Conservation (phyloP, 2,888 invertebrate genomes). For the Calliscelio sp. region DNA sequence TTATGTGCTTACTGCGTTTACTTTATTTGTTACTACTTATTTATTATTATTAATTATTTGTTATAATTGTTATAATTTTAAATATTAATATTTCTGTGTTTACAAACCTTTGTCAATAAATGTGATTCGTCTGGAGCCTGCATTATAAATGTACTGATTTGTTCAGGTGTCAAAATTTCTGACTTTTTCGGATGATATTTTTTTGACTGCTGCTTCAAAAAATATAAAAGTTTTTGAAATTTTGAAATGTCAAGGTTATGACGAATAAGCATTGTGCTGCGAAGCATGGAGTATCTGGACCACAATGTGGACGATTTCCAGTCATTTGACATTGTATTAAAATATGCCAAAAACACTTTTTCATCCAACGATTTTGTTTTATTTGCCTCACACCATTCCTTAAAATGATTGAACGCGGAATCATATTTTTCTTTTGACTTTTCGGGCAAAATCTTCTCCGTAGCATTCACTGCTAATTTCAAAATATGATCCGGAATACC, state of each 20-base stretch:
- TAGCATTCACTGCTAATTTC: constrained; percentile 14
- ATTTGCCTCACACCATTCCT: background rate
- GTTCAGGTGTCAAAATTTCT: background rate
- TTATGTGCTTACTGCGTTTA: too few species aligned
- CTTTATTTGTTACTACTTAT: too few species aligned
- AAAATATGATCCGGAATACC: constrained; percentile 10
- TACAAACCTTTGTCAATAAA: constrained; percentile 3
- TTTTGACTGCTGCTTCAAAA: constrained; percentile 3
- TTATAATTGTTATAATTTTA: background rate
- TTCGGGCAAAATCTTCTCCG: background rate
- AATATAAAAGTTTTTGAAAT: background rate
- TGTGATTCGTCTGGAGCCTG: background rate
- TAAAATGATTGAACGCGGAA: background rate
- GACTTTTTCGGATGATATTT: constrained; percentile 2
- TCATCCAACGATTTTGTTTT: background rate
- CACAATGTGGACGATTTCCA: constrained; percentile 12
- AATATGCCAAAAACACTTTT: background rate
- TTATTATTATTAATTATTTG: too few species aligned
- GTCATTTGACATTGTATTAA: background rate
- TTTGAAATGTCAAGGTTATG: constrained; percentile 12
- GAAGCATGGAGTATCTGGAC: constrained; percentile 18
- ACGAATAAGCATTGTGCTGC: constrained; percentile 8
- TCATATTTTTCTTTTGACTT: constrained; percentile 8
- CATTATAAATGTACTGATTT: background rate
- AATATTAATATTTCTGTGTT: background rate